Conservation (phyloP, 2,797 vertebrate species). For the Sciaenops ocellatus region DNA sequence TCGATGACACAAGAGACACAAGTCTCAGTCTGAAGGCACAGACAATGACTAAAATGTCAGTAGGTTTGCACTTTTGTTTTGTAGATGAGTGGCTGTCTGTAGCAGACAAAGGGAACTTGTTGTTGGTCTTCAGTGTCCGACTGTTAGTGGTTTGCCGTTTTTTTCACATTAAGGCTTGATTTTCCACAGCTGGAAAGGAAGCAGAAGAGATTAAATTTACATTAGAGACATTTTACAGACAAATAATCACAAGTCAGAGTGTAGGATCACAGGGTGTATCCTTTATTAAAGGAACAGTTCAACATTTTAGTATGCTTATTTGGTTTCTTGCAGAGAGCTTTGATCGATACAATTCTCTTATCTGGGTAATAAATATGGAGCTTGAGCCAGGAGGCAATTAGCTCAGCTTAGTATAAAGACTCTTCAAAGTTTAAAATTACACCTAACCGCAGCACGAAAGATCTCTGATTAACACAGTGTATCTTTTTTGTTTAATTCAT, state of each 20-base stretch:
- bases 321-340: not conserved
- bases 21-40: slow-evolving; percentile 59
- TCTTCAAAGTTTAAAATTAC: not conserved
- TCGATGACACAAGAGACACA: slow-evolving; percentile 23
- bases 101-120: slow-evolving; percentile 12
- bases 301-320: not conserved
- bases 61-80: slow-evolving; percentile 79
- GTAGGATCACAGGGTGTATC: not conserved
- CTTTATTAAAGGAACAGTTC: not conserved
- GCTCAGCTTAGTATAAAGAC: not conserved
- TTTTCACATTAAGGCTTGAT: slow-evolving; percentile 91
- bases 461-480: not conserved
- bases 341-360: not conserved
- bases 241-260: not conserved
- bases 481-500: not conserved
- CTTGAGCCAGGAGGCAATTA: not conserved
- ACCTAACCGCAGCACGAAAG: not conserved
- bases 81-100: slow-evolving; percentile 29
- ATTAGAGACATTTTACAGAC: slow-evolving; percentile 16
- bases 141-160: slow-evolving; percentile 57
- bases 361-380: not conserved
- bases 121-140: slow-evolving; percentile 62
- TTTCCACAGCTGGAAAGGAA: slow-evolving; percentile 92
- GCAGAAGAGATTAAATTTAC: slow-evolving; percentile 1
- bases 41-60: slow-evolving; percentile 69